These are phyloP conservation scores for Oxyscelio sp. DNA, from an alignment of 2,888 invertebrate species.

Conservation along the genomic window DNA sequence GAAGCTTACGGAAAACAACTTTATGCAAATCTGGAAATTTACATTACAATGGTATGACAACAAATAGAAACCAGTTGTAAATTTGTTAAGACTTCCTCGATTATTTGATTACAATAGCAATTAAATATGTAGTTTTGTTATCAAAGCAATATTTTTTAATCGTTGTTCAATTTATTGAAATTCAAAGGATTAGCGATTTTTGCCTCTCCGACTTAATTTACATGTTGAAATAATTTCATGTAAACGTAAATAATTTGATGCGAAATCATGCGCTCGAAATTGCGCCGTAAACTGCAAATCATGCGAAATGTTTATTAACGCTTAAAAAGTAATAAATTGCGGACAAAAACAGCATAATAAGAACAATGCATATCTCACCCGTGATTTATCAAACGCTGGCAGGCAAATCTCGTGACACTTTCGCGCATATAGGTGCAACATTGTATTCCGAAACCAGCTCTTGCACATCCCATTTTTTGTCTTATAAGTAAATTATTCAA, in stretches of 20 bases:
- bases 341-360: conserved; percentile 55
- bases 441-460: conserved; percentile 25
- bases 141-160: no score
- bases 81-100: no score
- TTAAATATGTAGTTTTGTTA: no score
- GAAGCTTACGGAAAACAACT: no score
- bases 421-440: conserved; percentile 10
- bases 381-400: conserved; percentile 75
- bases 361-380: conserved; percentile 74
- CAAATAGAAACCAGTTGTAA: no score
- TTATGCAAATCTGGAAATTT: no score
- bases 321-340: conserved; percentile 43
- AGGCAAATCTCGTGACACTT: conserved; percentile 13
- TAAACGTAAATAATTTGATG: not conserved
- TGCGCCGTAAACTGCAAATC: conserved; percentile 6
- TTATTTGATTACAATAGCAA: no score
- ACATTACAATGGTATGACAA: no score
- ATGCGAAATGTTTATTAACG: conserved; percentile 33
- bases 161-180: no score
- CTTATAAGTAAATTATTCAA: conserved; percentile 45
- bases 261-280: conserved; percentile 1
- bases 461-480: conserved; percentile 47
- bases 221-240: not conserved
- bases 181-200: no score
- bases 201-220: not conserved